Conservation (phyloP, 1,140 invertebrate species). For the Cecropterus lyciades region DNA sequence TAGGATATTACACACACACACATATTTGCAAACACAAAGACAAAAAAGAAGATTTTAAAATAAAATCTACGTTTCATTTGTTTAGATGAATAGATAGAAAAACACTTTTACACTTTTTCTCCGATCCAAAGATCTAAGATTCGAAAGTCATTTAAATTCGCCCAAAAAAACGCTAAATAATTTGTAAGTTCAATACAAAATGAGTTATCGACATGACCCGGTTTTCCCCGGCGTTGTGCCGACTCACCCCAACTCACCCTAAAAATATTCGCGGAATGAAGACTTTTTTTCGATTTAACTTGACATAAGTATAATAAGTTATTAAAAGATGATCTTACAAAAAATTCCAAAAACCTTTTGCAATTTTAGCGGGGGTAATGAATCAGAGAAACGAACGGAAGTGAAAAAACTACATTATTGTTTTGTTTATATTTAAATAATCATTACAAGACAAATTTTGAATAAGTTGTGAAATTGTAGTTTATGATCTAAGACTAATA, state of each 20-base stretch:
- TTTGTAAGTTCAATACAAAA: slow-evolving; percentile 37
- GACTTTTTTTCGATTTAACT: slow-evolving; percentile 34
- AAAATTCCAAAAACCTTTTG: neutral
- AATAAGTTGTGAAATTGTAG: no score
- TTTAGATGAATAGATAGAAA: no score
- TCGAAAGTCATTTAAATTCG: slow-evolving; percentile 33
- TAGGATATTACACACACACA: no score
- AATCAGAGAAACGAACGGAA: no score
- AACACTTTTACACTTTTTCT: slow-evolving; percentile 15
- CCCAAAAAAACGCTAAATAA: slow-evolving; percentile 36
- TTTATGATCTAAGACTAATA: no score
- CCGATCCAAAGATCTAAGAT: slow-evolving; percentile 6
- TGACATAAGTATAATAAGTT: slow-evolving; percentile 31
- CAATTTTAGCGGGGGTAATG: neutral
- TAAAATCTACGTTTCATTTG: neutral
- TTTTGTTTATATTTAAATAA: no score
- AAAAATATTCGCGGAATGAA: slow-evolving; percentile 34
- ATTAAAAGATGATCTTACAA: slow-evolving; percentile 12
- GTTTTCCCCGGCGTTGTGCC: slow-evolving; percentile 26
- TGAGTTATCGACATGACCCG: slow-evolving; percentile 43
- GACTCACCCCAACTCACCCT: slow-evolving; percentile 17
- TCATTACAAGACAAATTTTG: no score
- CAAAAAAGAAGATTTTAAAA: no score
- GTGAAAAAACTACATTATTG: no score
- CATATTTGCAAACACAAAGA: no score